phyloP scores from a whole-genome alignment of 1,140 invertebrate genomes.

The Druon quercuslanigerum region DNA sequence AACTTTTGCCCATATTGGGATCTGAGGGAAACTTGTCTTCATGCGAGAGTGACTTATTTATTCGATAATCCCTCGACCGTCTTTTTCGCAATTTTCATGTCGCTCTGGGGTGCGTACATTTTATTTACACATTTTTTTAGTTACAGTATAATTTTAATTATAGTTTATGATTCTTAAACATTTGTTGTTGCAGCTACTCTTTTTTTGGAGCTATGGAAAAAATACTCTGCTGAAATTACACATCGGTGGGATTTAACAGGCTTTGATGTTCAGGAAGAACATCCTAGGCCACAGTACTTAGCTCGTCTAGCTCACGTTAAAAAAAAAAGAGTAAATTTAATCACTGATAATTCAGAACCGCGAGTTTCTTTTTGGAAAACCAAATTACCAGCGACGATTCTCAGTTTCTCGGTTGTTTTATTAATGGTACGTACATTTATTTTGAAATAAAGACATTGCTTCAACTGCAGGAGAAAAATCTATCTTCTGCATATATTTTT shows the following conservation, averaged over 20 bases:
- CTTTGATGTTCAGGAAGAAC: slow-evolving; percentile 91
- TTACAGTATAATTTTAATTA: neutral
- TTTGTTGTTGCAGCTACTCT: slow-evolving; percentile 76
- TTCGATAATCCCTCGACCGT: slow-evolving; percentile 97
- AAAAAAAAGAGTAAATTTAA: slow-evolving; percentile 74
- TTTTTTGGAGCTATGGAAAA: slow-evolving; percentile 96
- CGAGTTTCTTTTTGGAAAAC: slow-evolving; percentile 78
- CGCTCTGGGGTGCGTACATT: slow-evolving; percentile 85
- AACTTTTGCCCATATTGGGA: slow-evolving; percentile 91
- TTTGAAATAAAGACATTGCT: neutral
- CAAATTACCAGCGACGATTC: slow-evolving; percentile 87
- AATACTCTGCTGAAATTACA: slow-evolving; percentile 92
- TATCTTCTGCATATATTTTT: too few species aligned
- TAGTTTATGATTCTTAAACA: neutral
- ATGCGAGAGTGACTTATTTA: slow-evolving; percentile 91
- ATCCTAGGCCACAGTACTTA: slow-evolving; percentile 89
- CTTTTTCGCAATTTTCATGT: slow-evolving; percentile 97
- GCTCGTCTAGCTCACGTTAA: slow-evolving; percentile 85
- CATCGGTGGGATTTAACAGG: slow-evolving; percentile 93
- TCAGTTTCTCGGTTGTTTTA: slow-evolving; percentile 90
- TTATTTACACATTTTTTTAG: neutral
- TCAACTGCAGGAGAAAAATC: neutral
- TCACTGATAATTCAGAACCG: slow-evolving; percentile 89
- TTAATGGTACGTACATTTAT: slow-evolving; percentile 78
- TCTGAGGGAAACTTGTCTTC: slow-evolving; percentile 88